phyloP scores from a whole-genome alignment of 2,888 invertebrate genomes.

The Pachliopta kotzebuea region DNA sequence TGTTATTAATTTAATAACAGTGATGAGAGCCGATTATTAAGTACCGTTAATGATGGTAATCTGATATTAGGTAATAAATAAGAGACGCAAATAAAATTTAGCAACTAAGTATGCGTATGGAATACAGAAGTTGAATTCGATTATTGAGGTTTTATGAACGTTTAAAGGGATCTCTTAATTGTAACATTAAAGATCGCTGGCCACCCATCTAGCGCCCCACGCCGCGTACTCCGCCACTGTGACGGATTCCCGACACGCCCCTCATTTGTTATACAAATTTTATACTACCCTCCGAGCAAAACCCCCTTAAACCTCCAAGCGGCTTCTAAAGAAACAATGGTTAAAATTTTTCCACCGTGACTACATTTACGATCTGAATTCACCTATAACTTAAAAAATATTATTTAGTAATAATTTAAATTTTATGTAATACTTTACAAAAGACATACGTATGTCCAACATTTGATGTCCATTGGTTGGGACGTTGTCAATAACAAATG shows the following conservation, averaged over 20 bases:
- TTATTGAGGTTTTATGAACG: slow-evolving; percentile 23
- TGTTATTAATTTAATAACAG: not conserved
- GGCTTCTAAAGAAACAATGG: slow-evolving; percentile 57
- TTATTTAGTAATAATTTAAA: slow-evolving; percentile 22
- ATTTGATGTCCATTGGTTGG: too few species aligned
- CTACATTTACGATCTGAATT: slow-evolving; percentile 31
- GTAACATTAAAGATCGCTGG: slow-evolving; percentile 38
- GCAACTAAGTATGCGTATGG: slow-evolving; percentile 19
- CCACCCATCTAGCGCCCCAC: slow-evolving; percentile 78
- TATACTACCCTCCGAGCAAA: slow-evolving; percentile 78
- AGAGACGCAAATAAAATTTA: slow-evolving; percentile 1
- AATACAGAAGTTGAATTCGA: slow-evolving; percentile 23
- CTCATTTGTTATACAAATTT: slow-evolving; percentile 81
- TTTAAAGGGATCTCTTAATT: slow-evolving; percentile 26
- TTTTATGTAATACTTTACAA: too few species aligned
- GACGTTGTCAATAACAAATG: too few species aligned
- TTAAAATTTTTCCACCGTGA: slow-evolving; percentile 32
- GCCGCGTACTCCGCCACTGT: slow-evolving; percentile 68
- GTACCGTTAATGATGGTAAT: slow-evolving; percentile 1
- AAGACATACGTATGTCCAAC: too few species aligned
- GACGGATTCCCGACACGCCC: slow-evolving; percentile 76
- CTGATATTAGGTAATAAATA: slow-evolving; percentile 9
- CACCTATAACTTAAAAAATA: slow-evolving; percentile 29
- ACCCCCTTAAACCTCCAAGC: slow-evolving; percentile 48
- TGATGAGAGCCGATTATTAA: not conserved